Percentiles rank a stretch among this genome's conserved stretches.
Evolutionary conservation across 1,140 invertebrate species (phyloP).

Genomic region (Drosophila athabasca): DNA sequence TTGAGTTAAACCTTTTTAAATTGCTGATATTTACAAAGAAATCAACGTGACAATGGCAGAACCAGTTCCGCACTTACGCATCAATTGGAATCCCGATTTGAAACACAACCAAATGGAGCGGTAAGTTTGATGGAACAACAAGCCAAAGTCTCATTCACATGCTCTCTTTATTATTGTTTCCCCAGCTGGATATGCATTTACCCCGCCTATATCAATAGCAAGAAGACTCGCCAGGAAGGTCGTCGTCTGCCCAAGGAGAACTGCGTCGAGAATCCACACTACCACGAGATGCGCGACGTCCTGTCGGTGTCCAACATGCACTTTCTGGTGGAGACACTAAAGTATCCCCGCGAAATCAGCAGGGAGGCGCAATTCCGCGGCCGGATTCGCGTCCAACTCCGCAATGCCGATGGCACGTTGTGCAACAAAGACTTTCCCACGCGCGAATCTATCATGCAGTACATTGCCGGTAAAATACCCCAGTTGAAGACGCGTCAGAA

Average conservation of each 20-base stretch:
- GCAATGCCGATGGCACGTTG: constrained; percentile 94
- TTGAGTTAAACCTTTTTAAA: neutral
- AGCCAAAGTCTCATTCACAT: constrained; percentile 39
- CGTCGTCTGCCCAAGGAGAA: constrained; percentile 92
- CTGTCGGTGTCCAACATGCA: constrained; percentile 91
- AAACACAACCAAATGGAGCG: constrained; percentile 87
- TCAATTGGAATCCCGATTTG: constrained; percentile 86
- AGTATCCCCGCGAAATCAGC: constrained; percentile 95
- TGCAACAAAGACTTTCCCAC: constrained; percentile 90
- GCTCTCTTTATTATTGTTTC: constrained; percentile 45
- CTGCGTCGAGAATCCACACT: constrained; percentile 97
- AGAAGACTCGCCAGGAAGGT: constrained; percentile 94
- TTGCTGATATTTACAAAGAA: constrained; percentile 2
- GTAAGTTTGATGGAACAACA: constrained; percentile 61
- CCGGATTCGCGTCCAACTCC: constrained; percentile 95
- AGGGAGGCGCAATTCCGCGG: constrained; percentile 93
- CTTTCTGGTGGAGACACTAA: constrained; percentile 96
- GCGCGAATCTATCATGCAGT: constrained; percentile 90
- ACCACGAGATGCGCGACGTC: constrained; percentile 97
- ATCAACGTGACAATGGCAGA: constrained; percentile 76
- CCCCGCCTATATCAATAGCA: constrained; percentile 97
- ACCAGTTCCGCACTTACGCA: constrained; percentile 74
- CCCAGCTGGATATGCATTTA: constrained; percentile 98
- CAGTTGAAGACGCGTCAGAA: constrained; percentile 92
- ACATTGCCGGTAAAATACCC: constrained; percentile 94